Base-by-base conservation (phyloP, 2,113 vertebrate genomes). In the Lamprotornis superbus region DNA sequence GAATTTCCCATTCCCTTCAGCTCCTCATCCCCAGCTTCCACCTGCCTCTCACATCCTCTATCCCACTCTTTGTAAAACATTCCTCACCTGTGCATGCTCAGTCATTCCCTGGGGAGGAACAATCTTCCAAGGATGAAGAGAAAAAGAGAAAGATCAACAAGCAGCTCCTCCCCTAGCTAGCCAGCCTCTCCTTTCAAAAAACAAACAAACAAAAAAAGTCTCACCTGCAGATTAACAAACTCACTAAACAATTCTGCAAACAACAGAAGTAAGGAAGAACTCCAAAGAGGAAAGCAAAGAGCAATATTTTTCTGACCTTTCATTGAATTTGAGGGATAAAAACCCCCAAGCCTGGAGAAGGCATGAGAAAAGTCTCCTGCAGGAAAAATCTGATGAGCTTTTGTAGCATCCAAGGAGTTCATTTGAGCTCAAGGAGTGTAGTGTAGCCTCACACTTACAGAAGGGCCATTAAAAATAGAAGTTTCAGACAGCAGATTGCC, bases 1-100 rank as follows among this genome's bases (percentile, higher is more conserved):
- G 13, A 56, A 0, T 22, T 13, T 14, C 18, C 11, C 24, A 1
- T 8, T 61, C 6, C 67, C 35, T 73, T n/a, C 30, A 39, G 1
- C 12, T 69, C 52, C 21, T 61, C 2, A 12, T 37, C 40, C 25
- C 12, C 11, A 93, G 0, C 8, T 73, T 28, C 35, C 15, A 9
- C 7, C 9, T 20, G 2, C 33, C 27, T 7, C 24, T 42, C 5
- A 2, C 2, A 2, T 37, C 8, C 35, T 77, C n/a, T 35, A 0
- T 8, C 9, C 19, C 9, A 3, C 28, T 24, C 27, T 49, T 49
- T 3, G 5, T 31, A 15, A 50, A 76, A 37, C 16, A 1, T 22
- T 37, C 23, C 52, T 64, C 40, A 89, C 73, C 73, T 87, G 31
- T 65, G 15, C 15, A 3, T 1, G 5, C 69, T 84, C 50, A 37